Evolutionary conservation across 2,888 invertebrate genomes (phyloP).

Genomic region (Xanthia togata): DNA sequence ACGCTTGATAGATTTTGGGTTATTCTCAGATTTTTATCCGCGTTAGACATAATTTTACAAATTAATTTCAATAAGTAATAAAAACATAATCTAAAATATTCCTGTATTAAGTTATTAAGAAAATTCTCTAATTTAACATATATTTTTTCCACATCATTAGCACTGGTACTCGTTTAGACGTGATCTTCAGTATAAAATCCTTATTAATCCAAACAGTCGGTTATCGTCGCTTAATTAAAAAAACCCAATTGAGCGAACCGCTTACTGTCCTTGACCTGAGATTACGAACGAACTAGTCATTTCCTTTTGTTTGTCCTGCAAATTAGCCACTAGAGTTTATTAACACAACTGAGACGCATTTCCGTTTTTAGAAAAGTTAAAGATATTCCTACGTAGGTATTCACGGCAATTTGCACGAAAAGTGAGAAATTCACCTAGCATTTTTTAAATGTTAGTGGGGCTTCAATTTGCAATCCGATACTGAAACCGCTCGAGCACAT

Average conservation of each 20-base stretch:
- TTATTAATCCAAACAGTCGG: no score
- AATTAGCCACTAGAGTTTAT: slow-evolving; percentile 35
- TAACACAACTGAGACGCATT: slow-evolving; percentile 15
- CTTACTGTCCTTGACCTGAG: slow-evolving; percentile 44
- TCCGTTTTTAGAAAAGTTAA: slow-evolving; percentile 21
- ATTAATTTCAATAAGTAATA: no score
- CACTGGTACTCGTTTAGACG: no score
- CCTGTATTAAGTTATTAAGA: no score
- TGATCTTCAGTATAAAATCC: no score
- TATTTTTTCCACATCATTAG: no score
- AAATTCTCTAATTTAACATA: no score
- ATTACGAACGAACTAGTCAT: slow-evolving; percentile 34
- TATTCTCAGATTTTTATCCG: no score
- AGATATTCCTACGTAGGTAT: not conserved
- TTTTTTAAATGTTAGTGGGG: slow-evolving; percentile 1
- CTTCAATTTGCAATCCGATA: slow-evolving; percentile 28
- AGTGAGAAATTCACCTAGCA: not conserved
- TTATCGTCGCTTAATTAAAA: not conserved
- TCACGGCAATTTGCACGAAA: not conserved
- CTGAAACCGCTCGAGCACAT: slow-evolving; percentile 12
- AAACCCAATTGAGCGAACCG: slow-evolving; percentile 13
- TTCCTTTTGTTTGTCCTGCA: slow-evolving; percentile 34
- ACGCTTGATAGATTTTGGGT: no score
- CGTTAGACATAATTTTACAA: no score
- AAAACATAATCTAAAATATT: no score